Evolutionary conservation across 1,140 invertebrate species (phyloP).

Genomic region (Helicoverpa zea): DNA sequence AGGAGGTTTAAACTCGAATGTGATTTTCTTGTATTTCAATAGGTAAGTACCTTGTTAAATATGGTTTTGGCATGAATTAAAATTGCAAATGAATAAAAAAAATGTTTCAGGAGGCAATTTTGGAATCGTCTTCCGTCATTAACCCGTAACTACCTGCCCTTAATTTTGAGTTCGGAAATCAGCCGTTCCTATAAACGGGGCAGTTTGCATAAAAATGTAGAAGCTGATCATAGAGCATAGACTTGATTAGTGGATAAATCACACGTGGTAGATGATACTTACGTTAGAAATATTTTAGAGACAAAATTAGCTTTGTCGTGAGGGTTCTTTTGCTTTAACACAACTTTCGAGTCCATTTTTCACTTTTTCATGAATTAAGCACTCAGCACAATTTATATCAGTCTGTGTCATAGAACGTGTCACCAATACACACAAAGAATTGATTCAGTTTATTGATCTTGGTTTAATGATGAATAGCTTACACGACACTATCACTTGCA

Average conservation of each 20-base stretch:
- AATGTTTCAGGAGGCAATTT: too few relatives aligned
- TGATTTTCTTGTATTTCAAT: too few relatives aligned
- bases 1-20: too few relatives aligned
- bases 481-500: constrained; percentile 8
- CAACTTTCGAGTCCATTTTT: constrained; percentile 81
- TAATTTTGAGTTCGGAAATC: not conserved
- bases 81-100: not conserved
- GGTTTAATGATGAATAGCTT: constrained; percentile 4
- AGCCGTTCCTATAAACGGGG: too few relatives aligned
- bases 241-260: not conserved
- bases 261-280: constrained; percentile 61
- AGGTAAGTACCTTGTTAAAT: too few relatives aligned
- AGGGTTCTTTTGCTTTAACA: constrained; percentile 78
- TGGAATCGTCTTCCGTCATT: too few relatives aligned
- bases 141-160: not conserved
- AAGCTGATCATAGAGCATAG: not conserved
- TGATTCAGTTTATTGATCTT: constrained; percentile 1
- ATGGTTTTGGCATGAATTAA: not conserved
- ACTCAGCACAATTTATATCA: not conserved
- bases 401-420: not conserved
- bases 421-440: constrained; percentile 10
- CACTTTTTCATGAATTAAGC: not conserved
- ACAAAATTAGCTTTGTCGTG: constrained; percentile 75
- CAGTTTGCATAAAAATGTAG: too few relatives aligned
- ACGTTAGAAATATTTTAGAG: constrained; percentile 80